Evolutionary conservation across 2,113 vertebrate genomes (phyloP).

Genomic region (Forbesichthys agassizii): DNA sequence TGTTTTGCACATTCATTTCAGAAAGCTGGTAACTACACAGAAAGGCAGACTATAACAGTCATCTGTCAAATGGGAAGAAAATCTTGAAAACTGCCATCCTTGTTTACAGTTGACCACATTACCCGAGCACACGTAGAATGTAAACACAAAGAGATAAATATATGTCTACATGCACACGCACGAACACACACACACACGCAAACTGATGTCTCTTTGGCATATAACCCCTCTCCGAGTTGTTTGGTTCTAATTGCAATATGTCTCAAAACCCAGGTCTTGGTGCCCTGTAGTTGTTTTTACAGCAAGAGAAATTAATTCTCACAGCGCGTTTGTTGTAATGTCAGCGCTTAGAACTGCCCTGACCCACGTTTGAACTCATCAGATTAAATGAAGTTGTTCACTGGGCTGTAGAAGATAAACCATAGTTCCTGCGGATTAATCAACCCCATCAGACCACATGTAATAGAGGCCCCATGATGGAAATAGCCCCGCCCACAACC

Average conservation of each 20-base stretch:
- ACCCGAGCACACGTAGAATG: constrained; percentile 49
- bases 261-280: constrained; percentile 60
- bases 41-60: constrained; percentile 61
- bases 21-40: constrained; percentile 59
- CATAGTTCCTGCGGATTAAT: constrained; percentile 90
- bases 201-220: constrained; percentile 21
- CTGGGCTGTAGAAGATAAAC: constrained; percentile 98
- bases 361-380: constrained; percentile 98
- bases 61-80: constrained; percentile 61
- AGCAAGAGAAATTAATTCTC: constrained; percentile 92
- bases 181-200: constrained; percentile 12
- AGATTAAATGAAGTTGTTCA: constrained; percentile 99
- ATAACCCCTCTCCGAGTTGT: constrained; percentile 43
- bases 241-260: constrained; percentile 71
- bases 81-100: constrained; percentile 55
- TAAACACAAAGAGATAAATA: neutral
- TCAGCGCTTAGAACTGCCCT: constrained; percentile 94
- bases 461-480: constrained; percentile 65
- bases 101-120: constrained; percentile 65
- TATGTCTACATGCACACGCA: neutral
- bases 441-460: constrained; percentile 83
- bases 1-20: constrained; percentile 65
- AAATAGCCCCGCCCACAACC: constrained; percentile 65
- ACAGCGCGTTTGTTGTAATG: constrained; percentile 82
- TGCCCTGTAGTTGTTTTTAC: constrained; percentile 66